Evolutionary conservation across 2,888 invertebrate genomes (phyloP), one percentile per base, ranked within the genome.

Genomic region (Stenolophus ochropezus): DNA sequence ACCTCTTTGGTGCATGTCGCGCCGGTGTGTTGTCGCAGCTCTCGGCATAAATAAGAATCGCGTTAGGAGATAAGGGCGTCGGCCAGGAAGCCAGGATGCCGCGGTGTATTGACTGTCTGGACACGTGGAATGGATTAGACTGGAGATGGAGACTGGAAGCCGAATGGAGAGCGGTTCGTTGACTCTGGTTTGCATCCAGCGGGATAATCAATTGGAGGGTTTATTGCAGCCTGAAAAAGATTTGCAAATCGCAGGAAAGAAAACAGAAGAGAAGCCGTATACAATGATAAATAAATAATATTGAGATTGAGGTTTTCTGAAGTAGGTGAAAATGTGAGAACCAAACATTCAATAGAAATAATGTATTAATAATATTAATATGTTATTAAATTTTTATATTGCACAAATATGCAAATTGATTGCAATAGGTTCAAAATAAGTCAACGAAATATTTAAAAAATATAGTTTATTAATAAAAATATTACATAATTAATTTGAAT

Each of bases 41-140:
- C 18, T 69, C 65, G 33, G 65, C 65, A 69, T 69, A 69, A 69
- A 69, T 69, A 69, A 69, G 65, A 69, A 69, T 61, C 65, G 65
- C 33, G 65, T 27, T 69, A 69, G 16, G 65, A 42, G 33, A 69
- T 69, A 69, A 69, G 33, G 27, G 65, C 65, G 65, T 69, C 65
- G 27, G 27, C 23, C 65, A 61, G 61, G 61, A 33, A 18, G 16
- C 18, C 14, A 33, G 16, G 33, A 27, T 27, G 6, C 18, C 14
- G 61, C 23, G 61, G 23, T 61, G 61, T 69, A 69, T 69, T 69
- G 65, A 69, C 65, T 33, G 65, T 69, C 65, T 69, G 65, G 65
- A 69, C 65, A 69, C 65, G 65, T 69, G 65, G 65, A 69, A 69
- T 69, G 33, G 65, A 69, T 69, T 69, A 69, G 33, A 56, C 51